Conservation (phyloP, 2,888 invertebrate genomes). For the Latrodectus hesperus region DNA sequence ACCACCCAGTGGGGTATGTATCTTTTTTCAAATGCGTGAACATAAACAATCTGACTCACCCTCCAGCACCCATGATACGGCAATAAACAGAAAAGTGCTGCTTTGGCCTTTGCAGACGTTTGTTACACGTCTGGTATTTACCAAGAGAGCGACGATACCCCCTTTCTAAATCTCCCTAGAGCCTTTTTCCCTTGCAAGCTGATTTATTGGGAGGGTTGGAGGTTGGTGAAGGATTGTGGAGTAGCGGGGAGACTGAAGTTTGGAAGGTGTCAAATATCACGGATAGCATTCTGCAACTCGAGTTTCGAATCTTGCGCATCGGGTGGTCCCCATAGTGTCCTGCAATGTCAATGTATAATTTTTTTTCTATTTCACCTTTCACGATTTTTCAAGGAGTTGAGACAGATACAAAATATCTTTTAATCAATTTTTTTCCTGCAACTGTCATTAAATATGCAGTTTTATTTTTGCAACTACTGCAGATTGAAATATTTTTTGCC, state of each 20-base stretch:
- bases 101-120: conserved; percentile 7
- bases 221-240: background rate
- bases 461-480: no score
- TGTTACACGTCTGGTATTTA: conserved; percentile 23
- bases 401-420: no score
- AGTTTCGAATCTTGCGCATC: conserved; percentile 23
- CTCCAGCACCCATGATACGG: conserved; percentile 1
- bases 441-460: no score
- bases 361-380: background rate
- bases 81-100: conserved; percentile 37
- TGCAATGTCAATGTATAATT: conserved; percentile 42
- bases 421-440: no score
- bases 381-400: no score
- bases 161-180: conserved; percentile 47
- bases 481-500: no score
- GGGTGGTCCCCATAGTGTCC: conserved; percentile 48
- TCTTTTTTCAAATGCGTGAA: conserved; percentile 34
- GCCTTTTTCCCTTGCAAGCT: conserved; percentile 26
- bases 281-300: conserved; percentile 35
- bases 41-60: conserved; percentile 50
- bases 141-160: conserved; percentile 10
- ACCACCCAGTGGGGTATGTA: conserved; percentile 26
- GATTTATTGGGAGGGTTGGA: conserved; percentile 55
- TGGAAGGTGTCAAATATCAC: conserved; percentile 48
- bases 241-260: conserved; percentile 31